phyloP scores from a whole-genome alignment of 2,797 vertebrate genomes.

The Pygocentrus nattereri region DNA sequence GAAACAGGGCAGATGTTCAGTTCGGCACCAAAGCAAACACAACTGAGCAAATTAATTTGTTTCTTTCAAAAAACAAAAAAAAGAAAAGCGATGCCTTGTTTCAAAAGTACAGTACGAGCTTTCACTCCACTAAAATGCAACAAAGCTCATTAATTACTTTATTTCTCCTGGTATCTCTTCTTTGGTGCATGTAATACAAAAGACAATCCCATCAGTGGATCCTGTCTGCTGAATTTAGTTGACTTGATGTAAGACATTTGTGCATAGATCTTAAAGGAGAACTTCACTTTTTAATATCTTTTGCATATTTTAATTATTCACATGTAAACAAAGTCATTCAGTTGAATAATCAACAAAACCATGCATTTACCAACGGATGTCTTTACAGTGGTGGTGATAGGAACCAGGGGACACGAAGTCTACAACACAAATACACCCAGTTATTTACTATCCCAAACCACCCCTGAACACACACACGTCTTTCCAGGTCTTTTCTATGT shows the following conservation, averaged over 20 bases:
- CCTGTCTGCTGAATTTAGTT: background rate
- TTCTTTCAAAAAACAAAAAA: background rate
- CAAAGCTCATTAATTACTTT: conserved; percentile 13
- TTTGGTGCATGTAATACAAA: conserved; percentile 7
- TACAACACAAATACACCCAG: too few species aligned
- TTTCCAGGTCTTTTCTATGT: too few species aligned
- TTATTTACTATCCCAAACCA: too few species aligned
- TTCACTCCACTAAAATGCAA: conserved; percentile 1
- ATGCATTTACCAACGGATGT: too few species aligned
- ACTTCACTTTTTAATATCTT: too few species aligned
- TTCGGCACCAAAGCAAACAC: conserved; percentile 14
- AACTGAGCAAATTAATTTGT: conserved; percentile 16
- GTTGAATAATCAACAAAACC: too few species aligned
- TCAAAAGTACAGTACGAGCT: background rate
- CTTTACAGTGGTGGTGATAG: too few species aligned
- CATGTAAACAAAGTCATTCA: too few species aligned
- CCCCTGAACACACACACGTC: too few species aligned
- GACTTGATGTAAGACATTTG: background rate
- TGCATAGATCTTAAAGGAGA: too few species aligned
- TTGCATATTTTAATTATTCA: too few species aligned
- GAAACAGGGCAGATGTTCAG: conserved; percentile 33
- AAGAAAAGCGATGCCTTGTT: background rate
- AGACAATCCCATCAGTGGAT: background rate
- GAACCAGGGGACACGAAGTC: too few species aligned
- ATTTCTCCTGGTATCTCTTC: conserved; percentile 22